These are phyloP conservation scores for Coreoperca whiteheadi DNA, from an alignment of 2,113 vertebrate genomes.

Conservation along the genomic window DNA sequence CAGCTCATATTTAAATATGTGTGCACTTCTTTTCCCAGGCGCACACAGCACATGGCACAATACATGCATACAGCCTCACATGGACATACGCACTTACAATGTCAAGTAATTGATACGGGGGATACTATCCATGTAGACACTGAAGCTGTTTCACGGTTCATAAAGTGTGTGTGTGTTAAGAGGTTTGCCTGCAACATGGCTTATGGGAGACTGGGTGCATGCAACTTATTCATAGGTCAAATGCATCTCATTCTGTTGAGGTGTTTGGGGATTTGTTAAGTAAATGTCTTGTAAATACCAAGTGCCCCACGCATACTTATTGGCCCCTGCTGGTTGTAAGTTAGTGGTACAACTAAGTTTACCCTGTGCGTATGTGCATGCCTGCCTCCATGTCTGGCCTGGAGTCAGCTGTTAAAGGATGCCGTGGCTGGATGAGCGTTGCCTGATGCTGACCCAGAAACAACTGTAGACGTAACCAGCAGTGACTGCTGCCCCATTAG, in stretches of 20 bases:
- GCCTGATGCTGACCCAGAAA: constrained; percentile 80
- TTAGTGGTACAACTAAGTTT: constrained; percentile 10
- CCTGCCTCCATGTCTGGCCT: constrained; percentile 55
- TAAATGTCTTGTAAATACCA: constrained; percentile 2
- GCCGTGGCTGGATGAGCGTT: constrained; percentile 58
- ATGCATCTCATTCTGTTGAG: background rate
- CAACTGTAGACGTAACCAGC: constrained; percentile 62
- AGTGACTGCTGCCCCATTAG: constrained; percentile 74
- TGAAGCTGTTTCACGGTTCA: background rate
- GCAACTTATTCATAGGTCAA: background rate
- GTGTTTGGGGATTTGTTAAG: background rate
- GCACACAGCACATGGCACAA: background rate
- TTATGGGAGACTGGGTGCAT: constrained; percentile 10
- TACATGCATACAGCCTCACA: constrained; percentile 8
- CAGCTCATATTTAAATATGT: constrained; percentile 13
- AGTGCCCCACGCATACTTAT: background rate
- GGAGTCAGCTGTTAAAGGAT: constrained; percentile 69
- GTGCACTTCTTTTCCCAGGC: constrained; percentile 9
- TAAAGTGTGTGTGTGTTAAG: background rate
- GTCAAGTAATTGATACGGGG: constrained; percentile 27
- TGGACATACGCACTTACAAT: constrained; percentile 18
- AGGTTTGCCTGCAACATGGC: background rate
- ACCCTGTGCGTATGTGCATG: background rate
- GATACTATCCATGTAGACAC: constrained; percentile 9
- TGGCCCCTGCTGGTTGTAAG: constrained; percentile 46